These are phyloP conservation scores for Aethes cnicana DNA, from an alignment of 2,888 invertebrate species.

Conservation along the genomic window DNA sequence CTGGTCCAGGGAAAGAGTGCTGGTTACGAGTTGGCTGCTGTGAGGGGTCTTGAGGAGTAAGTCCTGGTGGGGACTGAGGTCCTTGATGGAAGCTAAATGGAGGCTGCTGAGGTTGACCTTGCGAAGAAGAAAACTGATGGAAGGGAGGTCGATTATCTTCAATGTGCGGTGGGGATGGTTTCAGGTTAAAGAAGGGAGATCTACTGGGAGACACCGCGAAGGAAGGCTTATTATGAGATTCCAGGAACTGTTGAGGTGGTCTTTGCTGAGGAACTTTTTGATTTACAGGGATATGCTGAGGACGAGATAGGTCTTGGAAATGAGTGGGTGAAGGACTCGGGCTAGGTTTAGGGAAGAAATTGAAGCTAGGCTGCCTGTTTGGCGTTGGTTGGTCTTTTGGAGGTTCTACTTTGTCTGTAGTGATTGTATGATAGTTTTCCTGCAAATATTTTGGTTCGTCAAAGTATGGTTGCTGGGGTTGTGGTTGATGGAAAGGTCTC, in stretches of 20 bases:
- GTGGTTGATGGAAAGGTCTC: conserved; percentile 75
- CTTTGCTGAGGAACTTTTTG: conserved; percentile 79
- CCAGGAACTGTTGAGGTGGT: conserved; percentile 66
- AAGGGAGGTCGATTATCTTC: conserved; percentile 69
- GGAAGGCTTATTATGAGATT: conserved; percentile 62
- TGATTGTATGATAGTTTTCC: conserved; percentile 79
- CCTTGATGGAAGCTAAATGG: conserved; percentile 77
- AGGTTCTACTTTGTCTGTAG: conserved; percentile 72
- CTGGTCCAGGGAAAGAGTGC: conserved; percentile 52
- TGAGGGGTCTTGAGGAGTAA: conserved; percentile 51
- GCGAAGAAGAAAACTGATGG: conserved; percentile 55
- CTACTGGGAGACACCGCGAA: conserved; percentile 60
- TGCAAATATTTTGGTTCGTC: conserved; percentile 78
- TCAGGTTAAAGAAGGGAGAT: conserved; percentile 71
- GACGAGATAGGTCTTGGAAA: conserved; percentile 63
- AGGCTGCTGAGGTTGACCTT: conserved; percentile 58
- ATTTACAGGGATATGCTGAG: conserved; percentile 58
- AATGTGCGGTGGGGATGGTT: conserved; percentile 70
- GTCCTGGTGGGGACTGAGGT: conserved; percentile 57
- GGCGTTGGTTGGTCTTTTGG: conserved; percentile 69
- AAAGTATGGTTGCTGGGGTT: conserved; percentile 66
- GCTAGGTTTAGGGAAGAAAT: conserved; percentile 55
- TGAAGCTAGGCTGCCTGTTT: conserved; percentile 59
- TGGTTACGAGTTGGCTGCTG: conserved; percentile 49
- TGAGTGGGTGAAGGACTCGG: conserved; percentile 59